phyloP scores from a whole-genome alignment of 2,797 vertebrate genomes.

The Tachyglossus aculeatus region DNA sequence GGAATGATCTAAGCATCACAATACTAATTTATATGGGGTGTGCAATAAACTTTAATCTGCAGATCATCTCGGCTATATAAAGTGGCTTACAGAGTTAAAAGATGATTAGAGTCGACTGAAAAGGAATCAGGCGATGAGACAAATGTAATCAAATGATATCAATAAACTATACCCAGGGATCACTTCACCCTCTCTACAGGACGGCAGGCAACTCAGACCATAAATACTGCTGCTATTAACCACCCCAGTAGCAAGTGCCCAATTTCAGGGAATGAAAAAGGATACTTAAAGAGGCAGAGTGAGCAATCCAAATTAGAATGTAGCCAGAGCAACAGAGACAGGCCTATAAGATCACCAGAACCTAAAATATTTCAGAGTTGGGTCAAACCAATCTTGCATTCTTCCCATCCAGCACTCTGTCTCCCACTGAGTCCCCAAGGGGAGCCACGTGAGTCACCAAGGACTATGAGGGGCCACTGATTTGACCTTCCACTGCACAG shows the following conservation, averaged over 20 bases:
- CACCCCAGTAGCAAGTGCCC: neutral
- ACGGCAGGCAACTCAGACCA: neutral
- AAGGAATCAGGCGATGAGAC: conserved; percentile 13
- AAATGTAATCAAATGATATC: conserved; percentile 24
- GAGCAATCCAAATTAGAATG: neutral
- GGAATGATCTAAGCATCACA: conserved; percentile 35
- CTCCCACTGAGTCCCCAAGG: too few species aligned
- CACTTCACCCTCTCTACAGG: neutral
- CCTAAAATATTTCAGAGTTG: too few species aligned
- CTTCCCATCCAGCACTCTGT: too few species aligned
- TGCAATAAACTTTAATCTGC: conserved; percentile 9
- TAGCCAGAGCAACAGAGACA: too few species aligned
- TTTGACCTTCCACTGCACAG: too few species aligned
- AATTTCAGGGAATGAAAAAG: conserved; percentile 37
- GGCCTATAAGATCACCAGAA: too few species aligned
- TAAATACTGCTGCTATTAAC: conserved; percentile 31
- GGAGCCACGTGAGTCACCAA: too few species aligned
- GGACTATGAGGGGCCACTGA: too few species aligned
- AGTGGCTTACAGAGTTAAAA: conserved; percentile 37
- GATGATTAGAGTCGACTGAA: neutral
- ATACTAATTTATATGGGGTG: conserved; percentile 46
- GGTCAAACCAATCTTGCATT: too few species aligned
- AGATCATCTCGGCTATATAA: conserved; percentile 40
- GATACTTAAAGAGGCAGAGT: neutral
- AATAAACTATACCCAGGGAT: conserved; percentile 24